A percentile compares a stretch with the other conserved stretches of the same genome.
phyloP scores from a whole-genome alignment of 2,888 invertebrate genomes.

The Drosophila maculinotata region DNA sequence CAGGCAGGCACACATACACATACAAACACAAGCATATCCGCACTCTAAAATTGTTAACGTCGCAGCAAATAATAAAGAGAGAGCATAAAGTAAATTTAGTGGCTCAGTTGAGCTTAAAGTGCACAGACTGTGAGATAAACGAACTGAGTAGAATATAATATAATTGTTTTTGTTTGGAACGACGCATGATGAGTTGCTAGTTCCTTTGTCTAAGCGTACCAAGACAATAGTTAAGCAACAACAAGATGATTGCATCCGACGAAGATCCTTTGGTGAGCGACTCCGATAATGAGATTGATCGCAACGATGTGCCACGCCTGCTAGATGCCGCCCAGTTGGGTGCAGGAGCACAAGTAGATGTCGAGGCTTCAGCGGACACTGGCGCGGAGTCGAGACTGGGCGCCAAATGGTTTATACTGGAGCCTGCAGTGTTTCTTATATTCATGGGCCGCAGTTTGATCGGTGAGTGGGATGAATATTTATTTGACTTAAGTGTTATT shows the following conservation, averaged over 20 bases:
- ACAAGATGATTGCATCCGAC: slow-evolving; percentile 55
- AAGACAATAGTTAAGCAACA: slow-evolving; percentile 1
- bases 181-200: slow-evolving; percentile 57
- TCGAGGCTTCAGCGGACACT: slow-evolving; percentile 18
- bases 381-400: not conserved
- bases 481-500: not conserved
- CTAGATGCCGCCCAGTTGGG: slow-evolving; percentile 48
- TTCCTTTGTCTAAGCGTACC: slow-evolving; percentile 45
- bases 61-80: slow-evolving; percentile 33
- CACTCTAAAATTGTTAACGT: slow-evolving; percentile 10
- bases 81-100: slow-evolving; percentile 37
- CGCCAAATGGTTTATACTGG: slow-evolving; percentile 78
- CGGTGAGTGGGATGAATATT: slow-evolving; percentile 55
- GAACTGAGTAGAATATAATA: too few relatives aligned
- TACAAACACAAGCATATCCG: not conserved
- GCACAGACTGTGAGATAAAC: slow-evolving; percentile 34
- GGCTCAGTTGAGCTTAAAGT: slow-evolving; percentile 37
- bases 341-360: not conserved
- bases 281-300: slow-evolving; percentile 28
- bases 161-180: slow-evolving; percentile 5
- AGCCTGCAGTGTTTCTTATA: slow-evolving; percentile 83
- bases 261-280: slow-evolving; percentile 63
- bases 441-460: slow-evolving; percentile 83
- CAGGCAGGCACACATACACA: not conserved
- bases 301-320: slow-evolving; percentile 38